Conservation (phyloP, 2,888 invertebrate species). For the Pemphredon lugubris region DNA sequence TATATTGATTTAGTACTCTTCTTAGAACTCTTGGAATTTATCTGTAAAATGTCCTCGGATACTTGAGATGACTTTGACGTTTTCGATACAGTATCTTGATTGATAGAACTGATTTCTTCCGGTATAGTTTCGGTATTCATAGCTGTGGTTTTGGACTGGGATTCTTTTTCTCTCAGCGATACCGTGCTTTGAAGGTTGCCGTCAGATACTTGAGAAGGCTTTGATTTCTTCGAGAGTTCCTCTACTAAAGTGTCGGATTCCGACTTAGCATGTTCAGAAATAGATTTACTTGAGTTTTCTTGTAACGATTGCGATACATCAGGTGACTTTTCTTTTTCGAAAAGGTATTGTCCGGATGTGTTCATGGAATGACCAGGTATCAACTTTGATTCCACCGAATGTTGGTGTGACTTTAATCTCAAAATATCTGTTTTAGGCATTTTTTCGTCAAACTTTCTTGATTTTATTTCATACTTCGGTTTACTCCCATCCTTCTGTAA, state of each 20-base stretch:
- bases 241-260: conserved; percentile 77
- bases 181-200: conserved; percentile 36
- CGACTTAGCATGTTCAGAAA: conserved; percentile 67
- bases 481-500: conserved; percentile 45
- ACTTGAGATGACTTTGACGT: conserved; percentile 67
- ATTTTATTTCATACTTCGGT: conserved; percentile 72
- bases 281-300: conserved; percentile 50
- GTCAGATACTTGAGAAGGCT: conserved; percentile 52
- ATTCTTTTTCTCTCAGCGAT: conserved; percentile 35
- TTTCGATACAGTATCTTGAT: conserved; percentile 52
- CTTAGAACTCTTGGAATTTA: conserved; percentile 58
- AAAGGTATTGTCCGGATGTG: conserved; percentile 38
- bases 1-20: conserved; percentile 62
- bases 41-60: conserved; percentile 61
- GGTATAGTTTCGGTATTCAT: conserved; percentile 47
- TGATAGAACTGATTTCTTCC: conserved; percentile 53
- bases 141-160: conserved; percentile 31
- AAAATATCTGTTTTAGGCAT: conserved; percentile 74
- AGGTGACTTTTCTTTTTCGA: conserved; percentile 47
- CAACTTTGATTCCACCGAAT: conserved; percentile 67
- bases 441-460: conserved; percentile 78
- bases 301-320: conserved; percentile 36
- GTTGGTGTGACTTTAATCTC: conserved; percentile 67
- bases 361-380: conserved; percentile 60
- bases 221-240: conserved; percentile 75